A percentile compares a stretch with the other conserved stretches of the same genome.
These are phyloP conservation scores for Synanceia verrucosa DNA, from an alignment of 2,797 vertebrate genomes.

Conservation along the genomic window DNA sequence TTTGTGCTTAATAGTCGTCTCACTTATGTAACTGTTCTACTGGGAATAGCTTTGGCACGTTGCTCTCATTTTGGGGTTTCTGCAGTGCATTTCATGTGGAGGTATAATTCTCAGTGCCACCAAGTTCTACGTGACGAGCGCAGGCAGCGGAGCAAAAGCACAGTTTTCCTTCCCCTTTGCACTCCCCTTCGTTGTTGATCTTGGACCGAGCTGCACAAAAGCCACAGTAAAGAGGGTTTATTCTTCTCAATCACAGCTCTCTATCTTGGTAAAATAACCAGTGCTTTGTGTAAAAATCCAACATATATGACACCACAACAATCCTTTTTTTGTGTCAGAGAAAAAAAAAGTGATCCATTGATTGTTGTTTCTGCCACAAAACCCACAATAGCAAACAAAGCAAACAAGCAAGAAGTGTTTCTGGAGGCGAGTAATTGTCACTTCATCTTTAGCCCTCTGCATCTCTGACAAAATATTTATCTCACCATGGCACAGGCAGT, in stretches of 20 bases:
- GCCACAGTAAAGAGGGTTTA: constrained; percentile 47
- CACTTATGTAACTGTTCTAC: constrained; percentile 53
- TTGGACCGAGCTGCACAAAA: constrained; percentile 53
- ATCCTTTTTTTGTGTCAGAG: constrained; percentile 38
- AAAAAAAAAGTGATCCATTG: constrained; percentile 28
- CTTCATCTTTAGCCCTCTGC: constrained; percentile 72
- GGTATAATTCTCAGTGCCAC: constrained; percentile 61
- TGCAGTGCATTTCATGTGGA: constrained; percentile 64
- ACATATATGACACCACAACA: constrained; percentile 17
- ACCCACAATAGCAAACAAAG: constrained; percentile 46
- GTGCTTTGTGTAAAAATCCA: constrained; percentile 35
- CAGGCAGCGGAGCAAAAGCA: constrained; percentile 42
- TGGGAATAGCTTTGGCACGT: constrained; percentile 52
- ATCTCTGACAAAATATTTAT: constrained; percentile 78
- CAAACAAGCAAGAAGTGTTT: constrained; percentile 52
- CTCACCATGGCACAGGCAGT: constrained; percentile 52
- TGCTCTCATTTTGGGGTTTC: constrained; percentile 66
- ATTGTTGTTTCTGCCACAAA: constrained; percentile 39
- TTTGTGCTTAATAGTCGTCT: constrained; percentile 43
- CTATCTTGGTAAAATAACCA: constrained; percentile 39
- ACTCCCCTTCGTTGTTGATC: constrained; percentile 46
- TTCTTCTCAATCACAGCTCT: constrained; percentile 51
- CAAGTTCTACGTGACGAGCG: constrained; percentile 44
- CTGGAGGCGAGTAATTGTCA: constrained; percentile 70
- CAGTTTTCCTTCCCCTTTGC: constrained; percentile 42